A percentile compares a stretch with the other conserved stretches of the same genome.
Conservation (phyloP, 1,140 invertebrate genomes). For the Drosophila truncata region DNA sequence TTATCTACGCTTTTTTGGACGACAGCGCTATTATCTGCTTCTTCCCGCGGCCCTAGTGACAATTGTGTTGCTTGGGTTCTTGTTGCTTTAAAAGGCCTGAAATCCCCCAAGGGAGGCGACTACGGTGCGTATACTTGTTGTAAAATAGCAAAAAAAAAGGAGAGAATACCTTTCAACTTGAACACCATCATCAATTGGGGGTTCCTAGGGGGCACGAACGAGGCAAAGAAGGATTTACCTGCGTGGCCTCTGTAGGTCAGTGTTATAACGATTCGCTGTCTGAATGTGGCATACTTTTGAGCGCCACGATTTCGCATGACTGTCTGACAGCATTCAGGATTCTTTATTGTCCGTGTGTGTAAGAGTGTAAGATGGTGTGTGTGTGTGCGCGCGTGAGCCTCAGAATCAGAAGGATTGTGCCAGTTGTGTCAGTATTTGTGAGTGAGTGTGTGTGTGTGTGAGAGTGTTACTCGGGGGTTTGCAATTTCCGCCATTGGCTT, state of each 20-base stretch:
- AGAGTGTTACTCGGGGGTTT: conserved; percentile 35
- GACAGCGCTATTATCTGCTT: not conserved
- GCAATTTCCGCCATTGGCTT: conserved; percentile 75
- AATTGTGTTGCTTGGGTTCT: conserved; percentile 29
- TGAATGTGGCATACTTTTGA: conserved; percentile 69
- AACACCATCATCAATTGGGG: conserved; percentile 24
- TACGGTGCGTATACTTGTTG: conserved; percentile 50
- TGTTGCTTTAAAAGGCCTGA: conserved; percentile 46
- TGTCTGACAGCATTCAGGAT: conserved; percentile 59
- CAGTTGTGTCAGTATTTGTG: conserved; percentile 19
- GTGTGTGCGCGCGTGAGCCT: conserved; percentile 4
- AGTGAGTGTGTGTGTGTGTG: conserved; percentile 5
- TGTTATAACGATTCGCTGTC: conserved; percentile 65
- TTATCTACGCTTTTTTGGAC: conserved; percentile 38
- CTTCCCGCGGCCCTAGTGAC: conserved; percentile 19
- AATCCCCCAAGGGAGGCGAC: conserved; percentile 17
- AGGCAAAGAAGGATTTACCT: conserved; percentile 33
- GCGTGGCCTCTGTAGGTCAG: conserved; percentile 73
- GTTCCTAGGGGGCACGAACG: not conserved
- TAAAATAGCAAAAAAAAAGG: conserved; percentile 4
- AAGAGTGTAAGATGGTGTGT: not conserved
- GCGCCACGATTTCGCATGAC: conserved; percentile 48
- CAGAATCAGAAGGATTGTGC: conserved; percentile 15
- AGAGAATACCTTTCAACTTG: not conserved
- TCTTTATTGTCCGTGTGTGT: conserved; percentile 13